A percentile compares a stretch with the other conserved stretches of the same genome.
Evolutionary conservation across 2,888 invertebrate genomes (phyloP).

Genomic region (Trichacis sp.): DNA sequence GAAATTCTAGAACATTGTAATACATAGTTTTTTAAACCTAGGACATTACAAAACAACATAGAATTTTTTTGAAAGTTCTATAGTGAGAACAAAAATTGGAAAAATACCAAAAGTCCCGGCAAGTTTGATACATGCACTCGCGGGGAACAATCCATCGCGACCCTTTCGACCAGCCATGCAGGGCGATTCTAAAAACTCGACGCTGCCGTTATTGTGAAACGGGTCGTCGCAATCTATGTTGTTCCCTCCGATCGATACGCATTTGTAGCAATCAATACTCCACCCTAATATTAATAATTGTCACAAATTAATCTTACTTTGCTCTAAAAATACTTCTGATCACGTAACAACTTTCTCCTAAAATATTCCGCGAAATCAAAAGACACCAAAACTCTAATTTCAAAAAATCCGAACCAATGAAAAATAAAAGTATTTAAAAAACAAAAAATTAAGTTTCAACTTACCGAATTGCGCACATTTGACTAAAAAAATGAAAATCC

Average conservation of each 20-base stretch:
- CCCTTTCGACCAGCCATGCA: slow-evolving; percentile 96
- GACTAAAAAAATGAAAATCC: slow-evolving; percentile 23
- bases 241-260: slow-evolving; percentile 89
- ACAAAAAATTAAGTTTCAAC: no score
- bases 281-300: slow-evolving; percentile 64
- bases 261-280: slow-evolving; percentile 96
- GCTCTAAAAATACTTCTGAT: no score
- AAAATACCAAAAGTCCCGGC: slow-evolving; percentile 87
- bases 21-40: no score
- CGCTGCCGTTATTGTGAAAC: slow-evolving; percentile 91
- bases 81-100: slow-evolving; percentile 17
- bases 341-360: no score
- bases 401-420: not conserved
- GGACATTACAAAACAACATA: no score
- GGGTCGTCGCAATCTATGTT: slow-evolving; percentile 95
- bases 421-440: no score
- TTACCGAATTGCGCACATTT: slow-evolving; percentile 29
- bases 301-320: no score
- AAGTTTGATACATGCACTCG: slow-evolving; percentile 96
- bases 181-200: slow-evolving; percentile 86
- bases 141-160: slow-evolving; percentile 93
- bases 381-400: not conserved
- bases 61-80: not conserved
- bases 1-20: no score
- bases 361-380: no score